Conservation (phyloP, 2,113 vertebrate species). For the Recurvirostra avosetta region DNA sequence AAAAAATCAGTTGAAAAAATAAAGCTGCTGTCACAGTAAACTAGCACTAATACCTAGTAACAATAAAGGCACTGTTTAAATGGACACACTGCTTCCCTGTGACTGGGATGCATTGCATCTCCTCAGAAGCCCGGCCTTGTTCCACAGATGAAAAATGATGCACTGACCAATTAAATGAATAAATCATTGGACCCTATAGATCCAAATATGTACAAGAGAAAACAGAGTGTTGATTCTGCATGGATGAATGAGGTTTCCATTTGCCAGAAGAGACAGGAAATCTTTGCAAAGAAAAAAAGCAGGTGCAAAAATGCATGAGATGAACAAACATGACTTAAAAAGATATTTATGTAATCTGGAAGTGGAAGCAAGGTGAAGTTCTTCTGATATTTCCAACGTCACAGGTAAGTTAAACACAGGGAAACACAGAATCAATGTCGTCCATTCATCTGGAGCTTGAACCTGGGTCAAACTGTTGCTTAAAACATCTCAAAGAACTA, state of each 20-base stretch:
- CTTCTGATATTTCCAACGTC: neutral
- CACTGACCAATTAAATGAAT: neutral
- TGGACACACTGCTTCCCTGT: neutral
- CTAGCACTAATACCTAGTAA: neutral
- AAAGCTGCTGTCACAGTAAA: neutral
- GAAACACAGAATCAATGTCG: neutral
- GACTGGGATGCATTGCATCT: neutral
- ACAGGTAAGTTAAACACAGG: neutral
- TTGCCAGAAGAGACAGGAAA: neutral
- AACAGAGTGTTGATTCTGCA: neutral
- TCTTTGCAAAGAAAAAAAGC: neutral
- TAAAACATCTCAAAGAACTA: neutral
- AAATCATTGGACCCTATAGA: accelerated
- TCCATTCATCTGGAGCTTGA: neutral
- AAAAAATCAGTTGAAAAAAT: neutral
- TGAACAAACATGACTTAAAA: neutral
- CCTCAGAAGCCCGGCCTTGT: neutral
- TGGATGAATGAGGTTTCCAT: neutral
- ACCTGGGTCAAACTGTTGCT: neutral
- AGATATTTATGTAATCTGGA: neutral
- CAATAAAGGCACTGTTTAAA: neutral
- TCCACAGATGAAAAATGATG: neutral
- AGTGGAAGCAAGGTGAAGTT: neutral
- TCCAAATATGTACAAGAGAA: neutral
- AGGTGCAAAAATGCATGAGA: accelerated